A percentile compares a stretch with the other conserved stretches of the same genome.
These are phyloP conservation scores for Dasypolia templi DNA, from an alignment of 2,888 invertebrate species.

Conservation along the genomic window DNA sequence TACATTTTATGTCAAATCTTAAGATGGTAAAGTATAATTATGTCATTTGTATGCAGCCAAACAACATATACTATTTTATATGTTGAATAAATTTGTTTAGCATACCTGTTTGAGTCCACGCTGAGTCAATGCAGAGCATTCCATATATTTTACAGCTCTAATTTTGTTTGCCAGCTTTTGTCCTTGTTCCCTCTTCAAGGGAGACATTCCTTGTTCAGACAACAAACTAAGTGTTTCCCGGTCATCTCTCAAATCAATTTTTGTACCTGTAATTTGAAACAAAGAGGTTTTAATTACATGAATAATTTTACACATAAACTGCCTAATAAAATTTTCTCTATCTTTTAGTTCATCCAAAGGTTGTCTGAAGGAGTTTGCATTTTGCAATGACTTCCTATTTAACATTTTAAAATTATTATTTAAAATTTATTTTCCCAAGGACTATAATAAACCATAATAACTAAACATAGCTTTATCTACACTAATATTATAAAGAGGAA, in stretches of 20 bases:
- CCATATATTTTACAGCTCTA: slow-evolving; percentile 99
- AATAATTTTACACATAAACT: not conserved
- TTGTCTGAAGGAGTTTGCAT: not conserved
- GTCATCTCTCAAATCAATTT: slow-evolving; percentile 99
- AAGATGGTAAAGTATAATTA: slow-evolving; percentile 30
- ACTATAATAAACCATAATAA: not conserved
- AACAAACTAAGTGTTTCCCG: slow-evolving; percentile 97
- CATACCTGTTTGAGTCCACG: slow-evolving; percentile 97
- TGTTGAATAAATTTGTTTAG: slow-evolving; percentile 17
- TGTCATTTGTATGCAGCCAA: slow-evolving; percentile 35
- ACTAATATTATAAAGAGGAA: too few relatives aligned
- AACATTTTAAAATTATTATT: not conserved
- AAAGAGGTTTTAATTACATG: slow-evolving; percentile 2
- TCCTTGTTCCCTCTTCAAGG: slow-evolving; percentile 99
- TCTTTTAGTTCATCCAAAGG: not conserved
- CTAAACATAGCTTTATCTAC: too few relatives aligned
- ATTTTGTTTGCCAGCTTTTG: slow-evolving; percentile 99
- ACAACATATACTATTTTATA: slow-evolving; percentile 4
- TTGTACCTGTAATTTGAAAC: slow-evolving; percentile 93
- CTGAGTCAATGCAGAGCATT: slow-evolving; percentile 99
- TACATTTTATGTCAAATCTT: not conserved
- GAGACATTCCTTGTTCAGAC: slow-evolving; percentile 98
- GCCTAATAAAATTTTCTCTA: not conserved
- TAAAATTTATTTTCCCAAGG: not conserved
- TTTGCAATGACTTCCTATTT: not conserved